phyloP scores from a whole-genome alignment of 2,888 invertebrate genomes.

The Nipponacmea schrenckii region DNA sequence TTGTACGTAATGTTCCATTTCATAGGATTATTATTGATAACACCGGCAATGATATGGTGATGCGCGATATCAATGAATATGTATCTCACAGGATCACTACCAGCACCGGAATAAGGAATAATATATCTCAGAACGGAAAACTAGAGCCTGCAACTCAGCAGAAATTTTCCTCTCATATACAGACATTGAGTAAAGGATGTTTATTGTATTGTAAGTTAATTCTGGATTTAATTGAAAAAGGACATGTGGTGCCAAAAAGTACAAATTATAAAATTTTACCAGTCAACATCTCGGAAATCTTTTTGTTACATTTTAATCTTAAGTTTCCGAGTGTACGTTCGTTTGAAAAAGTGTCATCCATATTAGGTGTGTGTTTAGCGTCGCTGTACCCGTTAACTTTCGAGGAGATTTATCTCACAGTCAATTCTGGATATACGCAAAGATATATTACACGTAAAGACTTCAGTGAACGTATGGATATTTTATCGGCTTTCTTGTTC shows the following conservation, averaged over 20 bases:
- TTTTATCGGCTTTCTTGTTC: conserved; percentile 86
- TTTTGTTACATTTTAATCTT: conserved; percentile 89
- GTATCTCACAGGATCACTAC: conserved; percentile 84
- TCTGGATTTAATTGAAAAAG: conserved; percentile 89
- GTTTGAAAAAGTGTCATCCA: conserved; percentile 85
- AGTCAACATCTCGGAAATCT: conserved; percentile 73
- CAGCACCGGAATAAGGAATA: conserved; percentile 85
- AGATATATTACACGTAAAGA: conserved; percentile 89
- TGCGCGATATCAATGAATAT: conserved; percentile 83
- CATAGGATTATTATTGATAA: conserved; percentile 68
- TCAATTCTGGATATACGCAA: conserved; percentile 85
- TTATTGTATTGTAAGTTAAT: conserved; percentile 92
- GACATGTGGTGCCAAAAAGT: conserved; percentile 91
- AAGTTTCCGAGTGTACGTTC: conserved; percentile 88
- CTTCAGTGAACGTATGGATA: conserved; percentile 87
- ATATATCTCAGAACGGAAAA: conserved; percentile 69
- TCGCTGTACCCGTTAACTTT: conserved; percentile 90
- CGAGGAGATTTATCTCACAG: conserved; percentile 91
- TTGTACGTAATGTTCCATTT: conserved; percentile 85
- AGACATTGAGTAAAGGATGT: conserved; percentile 85
- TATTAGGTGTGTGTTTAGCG: conserved; percentile 89
- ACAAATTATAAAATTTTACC: conserved; percentile 82
- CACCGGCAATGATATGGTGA: conserved; percentile 54
- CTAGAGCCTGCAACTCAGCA: conserved; percentile 56
- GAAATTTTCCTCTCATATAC: conserved; percentile 84